Conservation (phyloP, 2,797 vertebrate species). For the Epinephelus malabaricus region DNA sequence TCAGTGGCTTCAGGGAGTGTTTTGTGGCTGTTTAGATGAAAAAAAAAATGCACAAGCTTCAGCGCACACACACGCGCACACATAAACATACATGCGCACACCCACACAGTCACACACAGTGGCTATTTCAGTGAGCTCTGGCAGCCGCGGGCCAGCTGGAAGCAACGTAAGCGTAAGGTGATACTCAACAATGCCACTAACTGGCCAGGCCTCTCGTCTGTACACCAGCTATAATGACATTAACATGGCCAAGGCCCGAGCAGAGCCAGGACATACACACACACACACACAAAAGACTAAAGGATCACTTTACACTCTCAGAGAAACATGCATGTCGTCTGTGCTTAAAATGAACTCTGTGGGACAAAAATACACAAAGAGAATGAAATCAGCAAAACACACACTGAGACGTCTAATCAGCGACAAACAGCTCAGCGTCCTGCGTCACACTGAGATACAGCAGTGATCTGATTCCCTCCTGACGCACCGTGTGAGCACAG, state of each 20-base stretch:
- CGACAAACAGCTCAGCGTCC: constrained; percentile 62
- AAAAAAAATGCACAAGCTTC: constrained; percentile 3
- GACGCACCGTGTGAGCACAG: constrained; percentile 37
- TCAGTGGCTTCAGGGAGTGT: constrained; percentile 44
- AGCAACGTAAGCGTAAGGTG: constrained; percentile 80
- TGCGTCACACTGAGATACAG: constrained; percentile 32
- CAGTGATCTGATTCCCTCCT: constrained; percentile 45
- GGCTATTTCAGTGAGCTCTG: constrained; percentile 82
- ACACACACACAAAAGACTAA: constrained; percentile 38
- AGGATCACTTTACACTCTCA: constrained; percentile 65
- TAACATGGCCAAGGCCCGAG: constrained; percentile 78
- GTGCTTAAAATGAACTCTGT: constrained; percentile 57
- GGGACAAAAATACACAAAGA: constrained; percentile 72
- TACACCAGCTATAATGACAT: constrained; percentile 82
- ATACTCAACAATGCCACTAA: constrained; percentile 86
- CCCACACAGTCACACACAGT: constrained; percentile 53
- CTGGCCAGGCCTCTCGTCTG: constrained; percentile 82
- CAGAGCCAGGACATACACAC: constrained; percentile 62
- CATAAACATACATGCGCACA: constrained; percentile 42
- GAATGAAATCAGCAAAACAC: constrained; percentile 57
- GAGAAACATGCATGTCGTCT: constrained; percentile 60
- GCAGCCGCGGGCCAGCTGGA: constrained; percentile 82
- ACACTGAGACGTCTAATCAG: constrained; percentile 57
- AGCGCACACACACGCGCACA: constrained; percentile 9
- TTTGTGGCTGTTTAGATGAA: constrained; percentile 54